A percentile compares a stretch with the other conserved stretches of the same genome.
Evolutionary conservation across 2,113 vertebrate species (phyloP).

Genomic region (Chroicocephalus ridibundus): DNA sequence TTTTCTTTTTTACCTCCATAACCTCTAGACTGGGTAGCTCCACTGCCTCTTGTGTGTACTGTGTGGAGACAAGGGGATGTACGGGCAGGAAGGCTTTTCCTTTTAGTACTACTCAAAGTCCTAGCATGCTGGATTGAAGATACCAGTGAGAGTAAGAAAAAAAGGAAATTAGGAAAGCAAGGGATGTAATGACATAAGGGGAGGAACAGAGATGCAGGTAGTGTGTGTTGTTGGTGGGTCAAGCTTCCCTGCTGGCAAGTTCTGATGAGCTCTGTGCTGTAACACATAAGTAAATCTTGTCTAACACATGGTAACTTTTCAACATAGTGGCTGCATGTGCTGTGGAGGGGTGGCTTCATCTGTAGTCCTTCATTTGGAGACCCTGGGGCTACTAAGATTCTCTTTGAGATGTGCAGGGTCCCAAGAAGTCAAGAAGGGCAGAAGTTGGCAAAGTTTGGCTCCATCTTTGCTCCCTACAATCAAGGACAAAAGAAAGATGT

Average conservation of each 20-base stretch:
- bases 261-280: neutral
- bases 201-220: neutral
- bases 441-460: neutral
- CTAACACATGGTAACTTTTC: neutral
- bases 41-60: accelerated
- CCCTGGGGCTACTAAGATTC: neutral
- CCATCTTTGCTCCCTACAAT: neutral
- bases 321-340: neutral
- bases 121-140: neutral
- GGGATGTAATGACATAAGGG: no score
- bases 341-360: neutral
- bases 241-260: neutral
- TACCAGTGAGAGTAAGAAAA: neutral
- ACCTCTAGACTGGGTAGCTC: neutral
- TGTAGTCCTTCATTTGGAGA: neutral
- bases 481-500: neutral
- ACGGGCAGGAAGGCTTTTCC: neutral
- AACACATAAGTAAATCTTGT: neutral
- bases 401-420: neutral
- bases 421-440: neutral
- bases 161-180: neutral
- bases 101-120: neutral
- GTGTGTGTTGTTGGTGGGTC: neutral
- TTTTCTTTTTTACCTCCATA: neutral
- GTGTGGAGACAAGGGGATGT: neutral